A percentile compares a stretch with the other conserved stretches of the same genome.
These are phyloP conservation scores for Aphelinus atriplicis DNA, from an alignment of 1,140 invertebrate genomes.

Conservation along the genomic window DNA sequence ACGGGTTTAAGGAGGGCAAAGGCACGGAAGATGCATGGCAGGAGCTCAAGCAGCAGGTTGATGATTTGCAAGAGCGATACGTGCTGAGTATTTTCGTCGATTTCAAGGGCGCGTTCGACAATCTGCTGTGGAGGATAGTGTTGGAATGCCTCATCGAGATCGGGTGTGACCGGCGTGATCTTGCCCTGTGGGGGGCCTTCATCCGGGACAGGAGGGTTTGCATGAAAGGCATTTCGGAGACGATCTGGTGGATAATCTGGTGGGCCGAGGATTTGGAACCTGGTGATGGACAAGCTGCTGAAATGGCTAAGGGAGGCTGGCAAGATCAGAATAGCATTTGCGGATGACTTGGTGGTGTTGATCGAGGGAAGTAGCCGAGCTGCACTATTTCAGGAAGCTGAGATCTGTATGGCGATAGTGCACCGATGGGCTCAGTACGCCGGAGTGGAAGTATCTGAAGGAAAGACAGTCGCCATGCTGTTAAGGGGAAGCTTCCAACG, in stretches of 20 bases:
- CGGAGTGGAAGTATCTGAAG: neutral
- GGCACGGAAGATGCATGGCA: conserved; percentile 42
- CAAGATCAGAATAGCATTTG: neutral
- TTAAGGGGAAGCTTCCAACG: neutral
- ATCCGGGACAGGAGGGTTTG: conserved; percentile 5
- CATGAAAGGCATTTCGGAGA: neutral
- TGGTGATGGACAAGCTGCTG: neutral
- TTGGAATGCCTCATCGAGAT: conserved; percentile 38
- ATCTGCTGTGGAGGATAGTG: conserved; percentile 49
- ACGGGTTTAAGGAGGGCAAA: conserved; percentile 19
- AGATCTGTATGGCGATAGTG: neutral
- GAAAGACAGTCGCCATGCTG: neutral
- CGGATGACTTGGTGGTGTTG: neutral
- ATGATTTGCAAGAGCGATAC: conserved; percentile 36
- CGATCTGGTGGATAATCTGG: neutral
- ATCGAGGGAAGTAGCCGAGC: neutral
- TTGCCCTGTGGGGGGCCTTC: neutral
- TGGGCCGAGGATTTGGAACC: neutral
- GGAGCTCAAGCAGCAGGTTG: neutral
- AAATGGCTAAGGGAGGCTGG: neutral
- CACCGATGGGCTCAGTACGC: neutral
- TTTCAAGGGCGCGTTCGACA: conserved; percentile 60
- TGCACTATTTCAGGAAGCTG: neutral
- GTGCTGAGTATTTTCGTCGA: conserved; percentile 51
- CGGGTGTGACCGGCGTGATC: neutral